Conservation (phyloP, 1,140 invertebrate species). For the Antheraea pernyi region DNA sequence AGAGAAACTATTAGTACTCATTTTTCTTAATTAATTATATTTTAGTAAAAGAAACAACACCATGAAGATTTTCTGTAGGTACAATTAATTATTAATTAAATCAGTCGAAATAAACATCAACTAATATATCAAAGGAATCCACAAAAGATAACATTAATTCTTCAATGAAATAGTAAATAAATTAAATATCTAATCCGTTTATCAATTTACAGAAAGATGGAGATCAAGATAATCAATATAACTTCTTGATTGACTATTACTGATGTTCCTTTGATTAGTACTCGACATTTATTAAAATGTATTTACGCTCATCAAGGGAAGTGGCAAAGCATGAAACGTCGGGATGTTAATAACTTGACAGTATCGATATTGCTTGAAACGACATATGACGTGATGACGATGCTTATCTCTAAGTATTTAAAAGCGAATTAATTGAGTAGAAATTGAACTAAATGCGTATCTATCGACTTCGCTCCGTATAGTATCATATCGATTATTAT, state of each 20-base stretch:
- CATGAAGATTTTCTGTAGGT: too few relatives aligned
- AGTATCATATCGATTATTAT: background rate
- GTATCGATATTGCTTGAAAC: slow-evolving; percentile 13
- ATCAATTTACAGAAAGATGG: background rate
- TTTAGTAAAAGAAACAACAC: too few relatives aligned
- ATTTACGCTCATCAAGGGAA: background rate
- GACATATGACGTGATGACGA: background rate
- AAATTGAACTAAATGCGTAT: slow-evolving; percentile 17
- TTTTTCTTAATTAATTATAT: too few relatives aligned
- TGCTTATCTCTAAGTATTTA: slow-evolving; percentile 12
- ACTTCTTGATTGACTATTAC: background rate
- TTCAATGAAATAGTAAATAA: background rate
- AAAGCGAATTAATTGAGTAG: slow-evolving; percentile 19
- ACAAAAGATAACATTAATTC: background rate
- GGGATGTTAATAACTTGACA: background rate
- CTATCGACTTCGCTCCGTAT: slow-evolving; percentile 21
- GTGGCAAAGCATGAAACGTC: background rate
- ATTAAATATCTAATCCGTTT: background rate
- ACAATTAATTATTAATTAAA: too few relatives aligned
- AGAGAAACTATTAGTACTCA: too few relatives aligned
- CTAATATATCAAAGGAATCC: too few relatives aligned
- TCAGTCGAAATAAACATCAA: too few relatives aligned
- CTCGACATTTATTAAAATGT: too few relatives aligned
- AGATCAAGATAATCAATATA: background rate
- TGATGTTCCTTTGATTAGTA: too few relatives aligned